Base-by-base conservation (phyloP, 2,888 invertebrate genomes). In the Heteromyza rotundicornis region DNA sequence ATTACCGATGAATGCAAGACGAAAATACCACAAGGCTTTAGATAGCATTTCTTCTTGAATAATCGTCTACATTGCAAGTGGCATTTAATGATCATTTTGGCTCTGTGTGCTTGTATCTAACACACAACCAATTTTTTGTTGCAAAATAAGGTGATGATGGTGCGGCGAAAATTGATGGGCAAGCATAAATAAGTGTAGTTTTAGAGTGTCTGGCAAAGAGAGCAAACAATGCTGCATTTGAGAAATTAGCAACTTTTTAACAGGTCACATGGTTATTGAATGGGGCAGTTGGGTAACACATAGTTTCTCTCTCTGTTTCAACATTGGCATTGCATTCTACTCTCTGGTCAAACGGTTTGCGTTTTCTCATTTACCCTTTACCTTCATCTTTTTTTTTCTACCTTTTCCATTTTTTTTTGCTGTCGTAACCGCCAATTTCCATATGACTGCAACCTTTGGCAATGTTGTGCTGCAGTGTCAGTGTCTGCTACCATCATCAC, bases 401-500 rank as follows among this genome's bases (percentile, higher is more conserved):
- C n/a, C 32, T 32, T 32, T 32, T 5, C 32, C 12, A 32, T 32
- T 32, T 32, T 32, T 32, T n/a, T n/a, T n/a, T n/a, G n/a, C n/a
- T n/a, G n/a, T n/a, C n/a, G n/a, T 32, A 32, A 12, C 32, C 32
- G 12, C 12, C 32, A 32, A 32, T 32, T 32, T 32, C 7, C 32
- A 32, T n/a, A n/a, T 32, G 32, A 32, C 5, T 32, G 32, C 32
- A 12, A 12, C 32, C 12, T n/a, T n/a, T n/a, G n/a, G n/a, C 32
- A 32, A 32, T n/a, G n/a, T n/a, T 12, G 32, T 47, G 51, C 35
- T 3, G 3, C 40, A 51, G 35, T 47, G 57, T 61, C 61, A 61
- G 54, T 57, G 57, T 61, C 61, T 52, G 61, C 52, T 12, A 12
- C 32, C 12, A 5, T 32, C 7, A 8, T 57, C 56, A 60, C 52